Base-by-base conservation (phyloP, 2,797 vertebrate genomes). In the Pseudochromis fuscus region DNA sequence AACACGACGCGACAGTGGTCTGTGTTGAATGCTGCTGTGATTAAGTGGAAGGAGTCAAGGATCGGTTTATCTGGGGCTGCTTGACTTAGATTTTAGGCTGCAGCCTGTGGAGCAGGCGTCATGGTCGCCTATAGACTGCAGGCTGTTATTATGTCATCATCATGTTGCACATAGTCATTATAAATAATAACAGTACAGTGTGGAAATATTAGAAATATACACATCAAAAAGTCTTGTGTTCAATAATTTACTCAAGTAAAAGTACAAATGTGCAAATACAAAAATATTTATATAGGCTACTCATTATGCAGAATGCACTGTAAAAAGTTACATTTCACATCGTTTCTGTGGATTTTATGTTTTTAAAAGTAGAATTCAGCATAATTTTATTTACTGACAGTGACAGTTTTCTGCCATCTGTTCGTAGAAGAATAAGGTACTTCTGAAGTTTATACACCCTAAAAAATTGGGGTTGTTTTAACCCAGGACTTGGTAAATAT, bases 1-100 rank as follows among this genome's bases (percentile, higher is more conserved):
- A 21, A 15, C 15, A 16, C 12, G 4, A 7, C 0, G 5, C 2
- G 0, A 11, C 0, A 1, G 25, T 9, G 1, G 6, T 19, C 4
- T 15, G 0, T 35, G 1, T 13, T 35, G 11, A 13, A 10, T 35
- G 3, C 33, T 12, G 3, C 33, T 18, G 1, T 42, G 5, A 16
- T 27, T 9, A 27, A 13, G 59, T 28, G 33, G 13, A 12, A 40
- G 19, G 42, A 18, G 25, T 11, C 0, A 4, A 16, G 0, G 45
- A 12, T 23, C 19, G 3, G 15, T 21, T 4, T 4, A 67, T 3
- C 11, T 3, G 4, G 8, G 44, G 15, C 7, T 24, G 9, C 30
- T 9, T 46, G 1, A 12, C 1, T 4, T 19, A 11, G 16, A 28
- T 28, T 19, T 48, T 9, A 53, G n/a, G 40, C 23, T n/a, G n/a